phyloP scores from a whole-genome alignment of 2,113 vertebrate genomes.

The Toxotes chatareus region DNA sequence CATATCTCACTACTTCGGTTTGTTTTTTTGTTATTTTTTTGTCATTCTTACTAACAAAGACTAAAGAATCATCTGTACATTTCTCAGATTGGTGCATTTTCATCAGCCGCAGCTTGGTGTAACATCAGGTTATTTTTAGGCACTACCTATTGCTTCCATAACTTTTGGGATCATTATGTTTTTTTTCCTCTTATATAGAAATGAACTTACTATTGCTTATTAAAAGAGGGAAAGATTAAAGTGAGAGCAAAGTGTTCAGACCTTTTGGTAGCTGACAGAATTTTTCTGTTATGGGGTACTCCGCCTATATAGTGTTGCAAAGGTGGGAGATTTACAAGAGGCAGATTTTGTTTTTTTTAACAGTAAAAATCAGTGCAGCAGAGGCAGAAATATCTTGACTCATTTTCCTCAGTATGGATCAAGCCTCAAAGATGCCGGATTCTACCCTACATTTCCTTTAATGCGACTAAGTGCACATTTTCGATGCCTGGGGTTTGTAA shows the following conservation, averaged over 20 bases:
- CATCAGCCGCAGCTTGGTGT: background rate
- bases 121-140: background rate
- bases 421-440: background rate
- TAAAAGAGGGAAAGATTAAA: background rate
- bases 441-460: background rate
- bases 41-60: constrained; percentile 10
- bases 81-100: constrained; percentile 24
- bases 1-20: constrained; percentile 25
- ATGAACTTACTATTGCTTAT: background rate
- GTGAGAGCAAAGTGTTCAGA: background rate
- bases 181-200: background rate
- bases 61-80: constrained; percentile 9
- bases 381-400: background rate
- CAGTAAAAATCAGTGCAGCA: background rate
- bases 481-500: background rate
- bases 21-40: constrained; percentile 18
- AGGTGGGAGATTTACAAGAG: background rate
- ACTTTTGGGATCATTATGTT: background rate
- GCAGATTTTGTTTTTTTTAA: background rate
- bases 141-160: background rate
- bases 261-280: background rate
- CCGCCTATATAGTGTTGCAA: background rate
- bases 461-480: background rate
- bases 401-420: background rate
- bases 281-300: background rate